Evolutionary conservation across 2,113 vertebrate species (phyloP).

Genomic region (Cromileptes altivelis): DNA sequence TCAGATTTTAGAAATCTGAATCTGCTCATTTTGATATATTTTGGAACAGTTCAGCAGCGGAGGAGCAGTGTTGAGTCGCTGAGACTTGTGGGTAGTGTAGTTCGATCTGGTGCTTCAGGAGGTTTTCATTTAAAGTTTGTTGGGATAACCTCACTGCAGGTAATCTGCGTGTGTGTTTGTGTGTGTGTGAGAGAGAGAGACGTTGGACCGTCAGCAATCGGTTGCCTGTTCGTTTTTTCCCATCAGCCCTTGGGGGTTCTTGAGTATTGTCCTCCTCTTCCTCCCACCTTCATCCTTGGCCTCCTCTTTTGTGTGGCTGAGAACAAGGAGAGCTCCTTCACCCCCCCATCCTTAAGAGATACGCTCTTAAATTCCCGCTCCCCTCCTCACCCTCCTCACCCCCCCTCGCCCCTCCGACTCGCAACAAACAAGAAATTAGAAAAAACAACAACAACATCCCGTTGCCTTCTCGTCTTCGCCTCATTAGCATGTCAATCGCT

Average conservation of each 20-base stretch:
- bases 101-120: background rate
- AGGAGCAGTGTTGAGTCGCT: background rate
- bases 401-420: conserved; percentile 59
- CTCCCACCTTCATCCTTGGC: conserved; percentile 10
- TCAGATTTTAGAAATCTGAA: background rate
- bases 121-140: background rate
- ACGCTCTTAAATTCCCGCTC: background rate
- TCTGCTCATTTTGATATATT: too few relatives aligned
- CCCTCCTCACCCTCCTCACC: background rate
- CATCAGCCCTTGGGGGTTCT: conserved; percentile 25
- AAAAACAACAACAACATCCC: conserved; percentile 86
- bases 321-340: conserved; percentile 17
- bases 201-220: background rate
- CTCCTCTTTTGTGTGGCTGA: conserved; percentile 23
- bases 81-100: conserved; percentile 34
- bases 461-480: conserved; percentile 77
- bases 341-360: background rate
- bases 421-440: conserved; percentile 91
- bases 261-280: conserved; percentile 11
- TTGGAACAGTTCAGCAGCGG: too few relatives aligned
- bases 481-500: conserved; percentile 97
- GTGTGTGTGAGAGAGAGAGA: background rate
- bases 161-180: background rate
- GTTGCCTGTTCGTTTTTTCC: conserved; percentile 16
- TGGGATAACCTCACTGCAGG: background rate